Evolutionary conservation across 23 tunicate species (phyloP).

Genomic region (Phallusia fumigata): DNA sequence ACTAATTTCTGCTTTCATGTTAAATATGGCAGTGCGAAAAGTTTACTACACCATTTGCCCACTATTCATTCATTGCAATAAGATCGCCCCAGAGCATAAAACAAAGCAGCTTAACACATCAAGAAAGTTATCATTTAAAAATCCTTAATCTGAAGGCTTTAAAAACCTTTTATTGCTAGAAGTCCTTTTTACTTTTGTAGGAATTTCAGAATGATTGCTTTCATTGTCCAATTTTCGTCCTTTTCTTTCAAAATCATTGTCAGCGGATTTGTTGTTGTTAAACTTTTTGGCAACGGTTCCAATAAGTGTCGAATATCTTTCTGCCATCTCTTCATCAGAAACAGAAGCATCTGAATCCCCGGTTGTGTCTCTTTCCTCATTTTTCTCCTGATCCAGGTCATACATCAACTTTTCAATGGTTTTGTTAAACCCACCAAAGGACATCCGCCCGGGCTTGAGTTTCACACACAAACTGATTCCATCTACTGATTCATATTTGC

Average conservation of each 20-base stretch:
- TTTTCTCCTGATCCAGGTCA: conserved; percentile 19
- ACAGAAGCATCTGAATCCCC: conserved; percentile 35
- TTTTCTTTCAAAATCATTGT: conserved; percentile 15
- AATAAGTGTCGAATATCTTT: conserved; percentile 53
- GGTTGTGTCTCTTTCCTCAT: conserved; percentile 21
- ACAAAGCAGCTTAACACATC: too few species aligned
- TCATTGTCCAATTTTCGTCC: conserved; percentile 1
- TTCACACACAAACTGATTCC: conserved; percentile 28
- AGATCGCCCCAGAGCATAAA: too few species aligned
- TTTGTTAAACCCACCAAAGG: conserved; percentile 76
- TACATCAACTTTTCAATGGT: conserved; percentile 61
- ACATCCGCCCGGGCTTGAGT: conserved; percentile 45
- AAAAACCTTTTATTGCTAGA: background rate
- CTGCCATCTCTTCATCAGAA: conserved; percentile 92
- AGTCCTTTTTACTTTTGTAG: conserved; percentile 10
- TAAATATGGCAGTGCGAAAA: too few species aligned
- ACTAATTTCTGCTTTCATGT: too few species aligned
- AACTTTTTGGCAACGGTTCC: conserved; percentile 63
- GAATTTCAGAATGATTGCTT: background rate
- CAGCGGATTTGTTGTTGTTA: conserved; percentile 16
- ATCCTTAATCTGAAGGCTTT: background rate
- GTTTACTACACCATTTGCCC: too few species aligned
- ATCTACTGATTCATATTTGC: conserved; percentile 29
- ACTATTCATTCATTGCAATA: too few species aligned
- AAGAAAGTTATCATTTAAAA: background rate